Evolutionary conservation across 2,113 vertebrate genomes (phyloP).

Genomic region (Saimiri boliviensis): DNA sequence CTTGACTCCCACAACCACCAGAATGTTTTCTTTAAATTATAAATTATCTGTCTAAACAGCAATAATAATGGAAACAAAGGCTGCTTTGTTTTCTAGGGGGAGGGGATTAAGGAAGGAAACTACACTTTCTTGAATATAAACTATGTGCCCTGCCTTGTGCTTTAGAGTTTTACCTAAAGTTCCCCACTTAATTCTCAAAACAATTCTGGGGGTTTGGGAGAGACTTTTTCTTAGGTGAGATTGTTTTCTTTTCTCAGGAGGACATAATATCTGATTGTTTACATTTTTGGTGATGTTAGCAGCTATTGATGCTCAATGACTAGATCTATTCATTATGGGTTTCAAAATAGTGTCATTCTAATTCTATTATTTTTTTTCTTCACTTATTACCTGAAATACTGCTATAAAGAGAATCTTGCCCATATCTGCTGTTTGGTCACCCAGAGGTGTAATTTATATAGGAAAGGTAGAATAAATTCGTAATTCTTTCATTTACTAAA

Average conservation of each 20-base stretch:
- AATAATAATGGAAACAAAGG: background rate
- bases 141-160: background rate
- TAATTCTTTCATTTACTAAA: background rate
- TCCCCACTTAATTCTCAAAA: background rate
- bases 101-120: background rate
- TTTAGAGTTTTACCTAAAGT: background rate
- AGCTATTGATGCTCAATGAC: background rate
- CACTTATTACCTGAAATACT: background rate
- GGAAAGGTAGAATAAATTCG: background rate
- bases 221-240: background rate
- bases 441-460: background rate
- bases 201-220: background rate
- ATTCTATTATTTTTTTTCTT: background rate
- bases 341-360: background rate
- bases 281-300: background rate
- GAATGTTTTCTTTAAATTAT: background rate
- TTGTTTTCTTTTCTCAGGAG: background rate
- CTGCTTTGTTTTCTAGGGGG: background rate
- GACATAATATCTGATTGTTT: background rate
- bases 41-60: background rate
- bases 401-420: background rate
- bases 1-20: background rate
- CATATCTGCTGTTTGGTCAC: background rate
- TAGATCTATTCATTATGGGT: background rate
- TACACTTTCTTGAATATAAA: background rate